Percentiles rank a stretch among this genome's conserved stretches.
Evolutionary conservation across 2,113 vertebrate species (phyloP).

Genomic region (Pangasianodon hypophthalmus): DNA sequence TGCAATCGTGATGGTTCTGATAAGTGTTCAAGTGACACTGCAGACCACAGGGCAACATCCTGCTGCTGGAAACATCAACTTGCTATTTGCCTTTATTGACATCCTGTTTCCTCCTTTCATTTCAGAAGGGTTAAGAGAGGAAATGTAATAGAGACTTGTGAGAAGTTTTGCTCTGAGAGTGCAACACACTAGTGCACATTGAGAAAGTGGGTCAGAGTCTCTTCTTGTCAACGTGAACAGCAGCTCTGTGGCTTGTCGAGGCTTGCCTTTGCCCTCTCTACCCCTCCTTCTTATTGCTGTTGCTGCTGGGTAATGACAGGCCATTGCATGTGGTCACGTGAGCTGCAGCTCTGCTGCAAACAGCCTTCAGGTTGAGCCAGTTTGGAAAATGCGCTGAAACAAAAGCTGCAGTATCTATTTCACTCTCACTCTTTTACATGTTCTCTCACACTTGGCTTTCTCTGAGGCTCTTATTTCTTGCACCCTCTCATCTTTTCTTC

Average conservation of each 20-base stretch:
- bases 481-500: neutral
- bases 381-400: slow-evolving; percentile 44
- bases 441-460: slow-evolving; percentile 13
- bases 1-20: neutral
- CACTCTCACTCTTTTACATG: slow-evolving; percentile 32
- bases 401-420: slow-evolving; percentile 49
- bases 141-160: slow-evolving; percentile 29
- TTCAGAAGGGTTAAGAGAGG: slow-evolving; percentile 52
- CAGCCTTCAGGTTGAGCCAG: slow-evolving; percentile 43
- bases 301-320: slow-evolving; percentile 44
- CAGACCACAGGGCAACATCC: slow-evolving; percentile 51
- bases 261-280: slow-evolving; percentile 58
- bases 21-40: neutral
- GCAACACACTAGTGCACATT: slow-evolving; percentile 62
- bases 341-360: slow-evolving; percentile 35
- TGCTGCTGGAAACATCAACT: slow-evolving; percentile 44
- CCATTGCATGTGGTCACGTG: slow-evolving; percentile 50
- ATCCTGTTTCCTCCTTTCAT: slow-evolving; percentile 56
- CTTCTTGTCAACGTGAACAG: slow-evolving; percentile 62
- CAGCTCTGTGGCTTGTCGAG: slow-evolving; percentile 65
- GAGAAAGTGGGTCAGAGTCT: slow-evolving; percentile 75
- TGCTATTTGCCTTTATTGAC: slow-evolving; percentile 58
- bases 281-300: slow-evolving; percentile 14
- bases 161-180: slow-evolving; percentile 8
- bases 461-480: slow-evolving; percentile 20